Evolutionary conservation across 2,113 vertebrate genomes (phyloP).

Genomic region (Datnioides undecimradiatus): DNA sequence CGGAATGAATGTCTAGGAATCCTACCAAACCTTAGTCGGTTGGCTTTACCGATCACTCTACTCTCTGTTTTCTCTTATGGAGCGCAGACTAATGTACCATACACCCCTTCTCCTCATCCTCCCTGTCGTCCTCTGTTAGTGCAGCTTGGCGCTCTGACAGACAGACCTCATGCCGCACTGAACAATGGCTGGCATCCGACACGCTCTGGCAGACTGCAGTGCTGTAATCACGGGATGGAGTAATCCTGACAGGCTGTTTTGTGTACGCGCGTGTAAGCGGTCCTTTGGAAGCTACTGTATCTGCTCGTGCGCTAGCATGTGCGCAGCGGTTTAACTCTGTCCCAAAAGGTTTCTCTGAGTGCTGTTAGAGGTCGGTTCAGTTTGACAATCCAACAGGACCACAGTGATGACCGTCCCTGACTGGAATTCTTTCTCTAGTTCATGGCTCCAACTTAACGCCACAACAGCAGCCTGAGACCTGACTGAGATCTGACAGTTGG

Average conservation of each 20-base stretch:
- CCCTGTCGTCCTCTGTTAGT: conserved; percentile 20
- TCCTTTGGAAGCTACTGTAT: conserved; percentile 34
- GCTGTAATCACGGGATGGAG: conserved; percentile 51
- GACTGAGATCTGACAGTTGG: conserved; percentile 25
- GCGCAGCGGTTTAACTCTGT: background rate
- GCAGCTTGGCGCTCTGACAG: conserved; percentile 44
- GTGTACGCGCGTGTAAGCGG: conserved; percentile 3
- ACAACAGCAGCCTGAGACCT: conserved; percentile 1
- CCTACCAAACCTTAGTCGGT: conserved; percentile 46
- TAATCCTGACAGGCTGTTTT: conserved; percentile 6
- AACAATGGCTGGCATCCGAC: conserved; percentile 63
- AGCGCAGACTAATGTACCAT: conserved; percentile 2
- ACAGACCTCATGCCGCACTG: conserved; percentile 23
- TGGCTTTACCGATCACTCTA: conserved; percentile 15
- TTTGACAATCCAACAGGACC: background rate
- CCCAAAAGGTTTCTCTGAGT: background rate
- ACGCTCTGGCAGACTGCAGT: conserved; percentile 13
- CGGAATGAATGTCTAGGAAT: conserved; percentile 41
- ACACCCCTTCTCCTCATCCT: background rate
- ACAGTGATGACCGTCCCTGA: background rate
- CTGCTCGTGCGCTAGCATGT: background rate
- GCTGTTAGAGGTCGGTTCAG: conserved; percentile 6
- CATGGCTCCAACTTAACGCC: conserved; percentile 2
- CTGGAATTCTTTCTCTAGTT: background rate
- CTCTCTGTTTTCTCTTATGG: background rate